Evolutionary conservation across 2,888 invertebrate genomes (phyloP).

Genomic region (Diaperis boleti): DNA sequence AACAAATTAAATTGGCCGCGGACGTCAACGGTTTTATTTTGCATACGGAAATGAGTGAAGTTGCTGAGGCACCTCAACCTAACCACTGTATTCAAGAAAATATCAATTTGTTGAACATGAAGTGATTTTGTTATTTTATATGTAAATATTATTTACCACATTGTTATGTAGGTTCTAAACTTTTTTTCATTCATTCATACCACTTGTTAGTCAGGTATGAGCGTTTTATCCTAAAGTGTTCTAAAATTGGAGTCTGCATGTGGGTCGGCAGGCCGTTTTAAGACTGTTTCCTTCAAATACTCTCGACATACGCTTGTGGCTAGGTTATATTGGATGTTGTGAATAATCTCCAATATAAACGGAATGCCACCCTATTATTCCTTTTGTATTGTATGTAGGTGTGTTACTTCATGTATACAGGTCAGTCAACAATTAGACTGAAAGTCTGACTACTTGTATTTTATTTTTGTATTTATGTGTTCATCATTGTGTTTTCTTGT

Average conservation of each 20-base stretch:
- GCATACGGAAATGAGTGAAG: conserved; percentile 59
- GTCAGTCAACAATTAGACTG: conserved; percentile 38
- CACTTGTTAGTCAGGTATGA: conserved; percentile 34
- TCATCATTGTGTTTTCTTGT: conserved; percentile 19
- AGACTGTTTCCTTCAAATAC: conserved; percentile 41
- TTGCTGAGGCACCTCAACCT: conserved; percentile 55
- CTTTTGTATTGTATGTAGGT: conserved; percentile 35
- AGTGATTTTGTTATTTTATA: conserved; percentile 45
- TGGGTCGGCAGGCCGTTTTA: conserved; percentile 33
- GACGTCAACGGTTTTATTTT: conserved; percentile 60
- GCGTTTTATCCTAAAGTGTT: conserved; percentile 34
- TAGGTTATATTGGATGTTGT: conserved; percentile 30
- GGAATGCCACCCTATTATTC: conserved; percentile 35
- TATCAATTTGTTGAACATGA: conserved; percentile 59
- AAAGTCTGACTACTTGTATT: conserved; percentile 25
- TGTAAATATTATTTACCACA: conserved; percentile 23
- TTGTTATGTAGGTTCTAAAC: conserved; percentile 20
- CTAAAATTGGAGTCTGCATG: conserved; percentile 26
- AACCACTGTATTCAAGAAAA: conserved; percentile 57
- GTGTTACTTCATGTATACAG: conserved; percentile 36
- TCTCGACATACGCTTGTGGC: conserved; percentile 41
- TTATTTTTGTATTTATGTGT: conserved; percentile 22
- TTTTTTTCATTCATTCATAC: conserved; percentile 17
- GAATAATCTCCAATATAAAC: conserved; percentile 24
- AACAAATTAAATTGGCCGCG: conserved; percentile 56